Conservation (phyloP, 2,113 vertebrate genomes). For the Brienomyrus brachyistius region DNA sequence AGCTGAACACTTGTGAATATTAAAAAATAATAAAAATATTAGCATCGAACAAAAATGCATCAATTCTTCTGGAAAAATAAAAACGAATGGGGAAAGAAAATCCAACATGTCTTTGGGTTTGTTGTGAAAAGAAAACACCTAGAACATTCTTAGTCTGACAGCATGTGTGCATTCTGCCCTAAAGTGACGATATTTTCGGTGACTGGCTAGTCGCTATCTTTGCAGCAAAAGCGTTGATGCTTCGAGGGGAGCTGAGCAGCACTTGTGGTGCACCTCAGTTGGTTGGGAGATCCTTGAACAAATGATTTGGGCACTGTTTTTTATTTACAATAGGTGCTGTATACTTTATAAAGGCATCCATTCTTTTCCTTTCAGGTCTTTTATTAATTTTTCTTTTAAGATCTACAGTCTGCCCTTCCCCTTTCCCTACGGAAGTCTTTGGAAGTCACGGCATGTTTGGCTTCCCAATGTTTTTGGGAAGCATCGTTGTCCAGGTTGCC, state of each 20-base stretch:
- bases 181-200: slow-evolving; percentile 5
- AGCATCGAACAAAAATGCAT: slow-evolving; percentile 38
- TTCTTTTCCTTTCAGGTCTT: neutral
- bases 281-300: neutral
- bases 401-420: neutral
- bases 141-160: slow-evolving; percentile 23
- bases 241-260: neutral
- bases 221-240: slow-evolving; percentile 19
- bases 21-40: slow-evolving; percentile 44
- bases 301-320: slow-evolving; percentile 29
- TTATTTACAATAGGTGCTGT: slow-evolving; percentile 29
- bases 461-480: neutral
- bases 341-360: slow-evolving; percentile 36
- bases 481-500: neutral
- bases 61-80: slow-evolving; percentile 46
- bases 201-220: slow-evolving; percentile 14
- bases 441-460: slow-evolving; percentile 6
- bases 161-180: neutral
- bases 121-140: slow-evolving; percentile 11
- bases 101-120: slow-evolving; percentile 25
- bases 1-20: slow-evolving; percentile 48
- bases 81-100: neutral
- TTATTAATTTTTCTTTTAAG: slow-evolving; percentile 13
- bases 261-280: neutral
- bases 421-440: slow-evolving; percentile 8